Base-by-base conservation (phyloP, 2,888 invertebrate species). In the Oxystoma pomonae region DNA sequence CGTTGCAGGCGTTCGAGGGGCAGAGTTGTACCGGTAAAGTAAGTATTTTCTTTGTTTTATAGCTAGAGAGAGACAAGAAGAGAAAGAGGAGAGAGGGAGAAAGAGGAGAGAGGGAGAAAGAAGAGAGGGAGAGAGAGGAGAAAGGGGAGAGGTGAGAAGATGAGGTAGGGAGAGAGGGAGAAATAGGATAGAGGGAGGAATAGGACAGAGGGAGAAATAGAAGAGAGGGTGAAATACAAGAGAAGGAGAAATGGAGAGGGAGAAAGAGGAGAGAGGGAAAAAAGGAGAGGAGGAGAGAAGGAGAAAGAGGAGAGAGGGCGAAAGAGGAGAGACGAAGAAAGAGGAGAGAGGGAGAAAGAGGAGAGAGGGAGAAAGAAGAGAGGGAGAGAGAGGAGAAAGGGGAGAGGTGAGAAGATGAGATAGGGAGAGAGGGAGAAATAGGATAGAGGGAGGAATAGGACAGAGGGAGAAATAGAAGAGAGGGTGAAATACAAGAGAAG, bases 1-100 rank as follows among this genome's bases (percentile, higher is more conserved):
- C 87, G 1, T 74, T 87, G 70, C 86, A 87, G 72, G 82, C 81
- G 71, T 87, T 87, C 76, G 86, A 86, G 75, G 86, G 86, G 16
- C 84, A 85, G 60, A 85, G 86, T 71, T 83, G 85, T 71, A 83
- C 83, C n/a, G 85, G 85, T 65, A 80, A 80, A 70, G 79, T 80
- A 67, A 66, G 49, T 62, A 16, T 51, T 16, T 16, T 64, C n/a
- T n/a, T n/a, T n/a, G n/a, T 64, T 56, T 9, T 63, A 20, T 55
- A n/a, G n/a, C n/a, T n/a, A n/a, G n/a, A n/a, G n/a, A n/a, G n/a
- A n/a, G n/a, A n/a, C n/a, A 50, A 50, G 50, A 50, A 50, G n/a
- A 50, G n/a, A 50, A 50, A 50, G n/a, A 50, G 9, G n/a, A 50
- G n/a, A 50, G 9, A 50, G n/a, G n/a, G n/a, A 50, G n/a, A 50